These are phyloP conservation scores for Liparis tanakae DNA, from an alignment of 2,797 vertebrate species.

Conservation along the genomic window DNA sequence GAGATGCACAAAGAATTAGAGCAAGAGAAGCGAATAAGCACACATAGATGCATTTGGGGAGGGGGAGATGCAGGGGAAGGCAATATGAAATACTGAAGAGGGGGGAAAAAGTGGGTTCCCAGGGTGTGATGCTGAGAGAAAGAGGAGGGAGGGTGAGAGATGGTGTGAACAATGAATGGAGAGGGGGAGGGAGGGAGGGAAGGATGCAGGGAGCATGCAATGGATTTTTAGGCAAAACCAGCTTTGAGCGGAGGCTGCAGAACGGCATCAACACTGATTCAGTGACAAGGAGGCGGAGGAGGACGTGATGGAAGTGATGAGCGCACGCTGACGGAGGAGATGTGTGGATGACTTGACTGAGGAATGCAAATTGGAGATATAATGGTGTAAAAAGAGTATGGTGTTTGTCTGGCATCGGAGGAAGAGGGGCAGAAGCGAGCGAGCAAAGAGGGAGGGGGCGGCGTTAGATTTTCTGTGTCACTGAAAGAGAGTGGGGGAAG, in stretches of 20 bases:
- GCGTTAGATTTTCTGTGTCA: slow-evolving; percentile 85
- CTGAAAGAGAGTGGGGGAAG: slow-evolving; percentile 83
- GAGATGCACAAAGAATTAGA: slow-evolving; percentile 69
- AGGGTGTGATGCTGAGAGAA: slow-evolving; percentile 72
- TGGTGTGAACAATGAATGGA: slow-evolving; percentile 73
- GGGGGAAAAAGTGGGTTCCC: slow-evolving; percentile 68
- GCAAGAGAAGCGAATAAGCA: slow-evolving; percentile 52
- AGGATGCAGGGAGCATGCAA: slow-evolving; percentile 44
- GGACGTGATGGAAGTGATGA: slow-evolving; percentile 55
- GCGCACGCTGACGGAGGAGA: slow-evolving; percentile 41
- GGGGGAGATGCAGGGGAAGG: slow-evolving; percentile 53
- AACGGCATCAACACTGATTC: slow-evolving; percentile 61
- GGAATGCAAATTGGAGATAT: slow-evolving; percentile 45
- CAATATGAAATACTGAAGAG: slow-evolving; percentile 65
- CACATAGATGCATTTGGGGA: slow-evolving; percentile 62
- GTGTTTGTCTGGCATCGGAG: slow-evolving; percentile 71
- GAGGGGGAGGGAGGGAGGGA: slow-evolving; percentile 41
- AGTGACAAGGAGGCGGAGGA: slow-evolving; percentile 37
- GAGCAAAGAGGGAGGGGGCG: slow-evolving; percentile 63
- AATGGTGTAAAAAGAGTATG: slow-evolving; percentile 56
- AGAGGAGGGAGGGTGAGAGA: slow-evolving; percentile 63
- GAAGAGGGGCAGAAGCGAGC: slow-evolving; percentile 60
- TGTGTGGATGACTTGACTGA: slow-evolving; percentile 6
- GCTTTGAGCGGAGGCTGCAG: slow-evolving; percentile 68
- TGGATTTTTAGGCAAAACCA: slow-evolving; percentile 72